Percentiles rank a stretch among this genome's conserved stretches.
Evolutionary conservation across 2,888 invertebrate species (phyloP).

Genomic region (Brachylomia viminalis): DNA sequence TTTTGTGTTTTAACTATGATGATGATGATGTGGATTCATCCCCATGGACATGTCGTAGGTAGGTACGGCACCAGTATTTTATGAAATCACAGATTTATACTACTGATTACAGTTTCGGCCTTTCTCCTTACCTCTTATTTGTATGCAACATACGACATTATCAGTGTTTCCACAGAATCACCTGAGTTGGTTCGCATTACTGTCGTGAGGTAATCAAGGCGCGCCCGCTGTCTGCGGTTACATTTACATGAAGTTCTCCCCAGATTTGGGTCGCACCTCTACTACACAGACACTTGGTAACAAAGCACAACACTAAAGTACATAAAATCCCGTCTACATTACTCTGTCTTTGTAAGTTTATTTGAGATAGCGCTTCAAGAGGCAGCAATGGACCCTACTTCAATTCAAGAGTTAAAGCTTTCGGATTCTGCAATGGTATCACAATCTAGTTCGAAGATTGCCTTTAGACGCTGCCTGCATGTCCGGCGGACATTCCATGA

Average conservation of each 20-base stretch:
- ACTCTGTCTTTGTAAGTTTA: constrained; percentile 20
- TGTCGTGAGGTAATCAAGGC: constrained; percentile 66
- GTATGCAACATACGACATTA: constrained; percentile 59
- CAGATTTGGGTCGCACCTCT: constrained; percentile 53
- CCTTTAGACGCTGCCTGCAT: constrained; percentile 47
- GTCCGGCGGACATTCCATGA: constrained; percentile 76
- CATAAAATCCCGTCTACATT: constrained; percentile 44
- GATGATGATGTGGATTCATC: constrained; percentile 19
- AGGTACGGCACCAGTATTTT: not conserved
- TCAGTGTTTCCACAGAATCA: constrained; percentile 58
- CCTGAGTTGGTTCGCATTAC: constrained; percentile 43
- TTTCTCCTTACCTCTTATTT: constrained; percentile 51
- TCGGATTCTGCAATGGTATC: constrained; percentile 25
- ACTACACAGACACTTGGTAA: constrained; percentile 34
- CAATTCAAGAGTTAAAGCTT: constrained; percentile 3
- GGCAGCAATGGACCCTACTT: constrained; percentile 57
- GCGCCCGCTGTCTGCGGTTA: constrained; percentile 68
- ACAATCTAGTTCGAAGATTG: constrained; percentile 38
- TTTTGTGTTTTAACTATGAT: too few species aligned
- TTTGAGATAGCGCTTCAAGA: not conserved
- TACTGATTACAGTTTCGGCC: constrained; percentile 33
- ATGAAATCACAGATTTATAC: constrained; percentile 28
- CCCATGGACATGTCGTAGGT: not conserved
- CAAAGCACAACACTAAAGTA: constrained; percentile 1
- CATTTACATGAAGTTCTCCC: constrained; percentile 57